Evolutionary conservation across 2,113 vertebrate genomes (phyloP), one percentile per base, ranked within the genome.

Genomic region (Heliornis fulica): DNA sequence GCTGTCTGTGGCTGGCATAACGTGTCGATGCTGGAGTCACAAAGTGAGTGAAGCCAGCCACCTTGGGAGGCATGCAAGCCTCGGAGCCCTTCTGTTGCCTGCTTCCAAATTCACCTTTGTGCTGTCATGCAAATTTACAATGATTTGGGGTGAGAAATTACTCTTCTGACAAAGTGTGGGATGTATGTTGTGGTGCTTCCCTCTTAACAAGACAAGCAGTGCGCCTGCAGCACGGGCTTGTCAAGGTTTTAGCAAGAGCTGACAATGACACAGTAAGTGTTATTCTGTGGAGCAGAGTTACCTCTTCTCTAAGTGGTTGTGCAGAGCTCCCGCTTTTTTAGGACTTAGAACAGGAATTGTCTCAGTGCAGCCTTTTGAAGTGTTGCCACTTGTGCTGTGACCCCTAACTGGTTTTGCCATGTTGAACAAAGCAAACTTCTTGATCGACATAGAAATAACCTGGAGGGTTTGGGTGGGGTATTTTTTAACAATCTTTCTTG

Each of bases 61-160:
- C 34, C 1, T 1, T 29, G 34, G 56, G 71, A 92, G 72, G 69
- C 77, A 89, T 0, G 3, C 31, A 76, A 87, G 90, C 61, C 81
- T 91, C 43, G 4, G 82, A 94, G 76, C 89, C 89, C 75, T 95
- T 96, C 93, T 93, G 77, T 91, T 89, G 83, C 56, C 83, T 94
- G 83, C 85, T 95, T 96, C 81, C n/a, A 68, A 72, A 91, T 93
- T 95, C 91, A 96, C 96, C 96, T 96, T 95, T 96, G 74, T 96
- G 89, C 87, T 97, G 95, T 96, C 96, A 93, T 89, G 96, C 94
- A 96, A 96, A 96, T 96, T 57, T 82, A 40, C 66, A 1, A 29
- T 94, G 93, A 94, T 95, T 95, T 97, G 79, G 81, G 95, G 95
- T 94, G 95, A 95, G 95, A 95, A n/a, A 96, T 96, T 95, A 96